A percentile compares a stretch with the other conserved stretches of the same genome.
Evolutionary conservation across 1,140 invertebrate genomes (phyloP).

Genomic region (Saccostrea echinata): DNA sequence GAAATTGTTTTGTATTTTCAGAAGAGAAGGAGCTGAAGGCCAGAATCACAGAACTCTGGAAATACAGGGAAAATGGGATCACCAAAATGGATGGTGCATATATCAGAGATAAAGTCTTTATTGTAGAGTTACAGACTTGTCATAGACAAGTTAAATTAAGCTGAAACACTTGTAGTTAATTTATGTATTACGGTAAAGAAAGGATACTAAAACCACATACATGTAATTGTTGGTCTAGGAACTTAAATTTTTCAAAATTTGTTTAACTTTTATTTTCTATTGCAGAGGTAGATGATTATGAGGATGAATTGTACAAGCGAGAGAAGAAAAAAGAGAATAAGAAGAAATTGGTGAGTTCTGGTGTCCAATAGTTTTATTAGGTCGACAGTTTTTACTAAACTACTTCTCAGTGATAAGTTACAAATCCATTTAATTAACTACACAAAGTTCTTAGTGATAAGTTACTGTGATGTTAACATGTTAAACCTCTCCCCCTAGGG

Average conservation of each 20-base stretch:
- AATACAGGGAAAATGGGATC: conserved; percentile 77
- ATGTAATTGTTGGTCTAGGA: too few species aligned
- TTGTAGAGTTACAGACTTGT: too few species aligned
- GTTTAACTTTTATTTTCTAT: not conserved
- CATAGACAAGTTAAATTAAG: too few species aligned
- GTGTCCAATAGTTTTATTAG: too few species aligned
- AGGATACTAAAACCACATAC: too few species aligned
- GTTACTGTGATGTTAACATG: conserved; percentile 29
- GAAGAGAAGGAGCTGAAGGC: conserved; percentile 90
- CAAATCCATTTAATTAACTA: too few species aligned
- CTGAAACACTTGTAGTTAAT: too few species aligned
- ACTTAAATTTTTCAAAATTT: too few species aligned
- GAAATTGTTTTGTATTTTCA: conserved; percentile 59
- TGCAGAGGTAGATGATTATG: conserved; percentile 78
- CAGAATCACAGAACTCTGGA: conserved; percentile 89
- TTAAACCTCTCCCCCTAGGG: conserved; percentile 64
- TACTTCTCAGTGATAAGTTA: too few species aligned
- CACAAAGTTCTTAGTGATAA: too few species aligned
- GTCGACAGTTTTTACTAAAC: too few species aligned
- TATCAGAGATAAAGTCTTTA: not conserved
- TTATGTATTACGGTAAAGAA: too few species aligned
- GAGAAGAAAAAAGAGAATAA: conserved; percentile 79
- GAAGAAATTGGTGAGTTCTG: conserved; percentile 78
- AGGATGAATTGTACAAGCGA: conserved; percentile 76
- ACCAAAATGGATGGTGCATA: conserved; percentile 76